These are phyloP conservation scores for Trachelus troglodyta DNA, from an alignment of 2,888 invertebrate species.

Conservation along the genomic window DNA sequence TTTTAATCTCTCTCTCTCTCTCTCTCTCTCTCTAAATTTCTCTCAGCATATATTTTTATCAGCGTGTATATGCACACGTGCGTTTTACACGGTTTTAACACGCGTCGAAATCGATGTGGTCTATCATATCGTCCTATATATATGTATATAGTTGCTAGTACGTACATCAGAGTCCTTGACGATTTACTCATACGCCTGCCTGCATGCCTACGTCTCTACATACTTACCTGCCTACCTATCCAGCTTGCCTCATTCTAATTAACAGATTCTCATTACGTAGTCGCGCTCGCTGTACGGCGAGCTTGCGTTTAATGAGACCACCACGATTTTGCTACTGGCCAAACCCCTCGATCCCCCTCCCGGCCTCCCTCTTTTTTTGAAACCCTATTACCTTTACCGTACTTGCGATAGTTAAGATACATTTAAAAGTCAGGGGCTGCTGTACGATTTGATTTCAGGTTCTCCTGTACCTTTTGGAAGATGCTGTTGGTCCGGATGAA, in stretches of 20 bases:
- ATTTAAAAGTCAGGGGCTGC: too few relatives aligned
- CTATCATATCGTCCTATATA: background rate
- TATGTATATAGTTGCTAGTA: background rate
- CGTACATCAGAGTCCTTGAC: background rate
- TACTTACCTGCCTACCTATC: background rate
- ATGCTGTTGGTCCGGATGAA: too few relatives aligned
- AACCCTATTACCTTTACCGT: background rate
- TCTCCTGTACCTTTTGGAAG: too few relatives aligned
- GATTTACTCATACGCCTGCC: background rate
- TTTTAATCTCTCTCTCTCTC: conserved; percentile 21
- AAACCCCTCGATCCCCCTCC: conserved; percentile 16
- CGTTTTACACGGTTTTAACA: background rate
- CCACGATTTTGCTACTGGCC: conserved; percentile 29
- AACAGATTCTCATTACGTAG: conserved; percentile 63
- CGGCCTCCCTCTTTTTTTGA: background rate
- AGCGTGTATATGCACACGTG: conserved; percentile 5
- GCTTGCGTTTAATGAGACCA: conserved; percentile 61
- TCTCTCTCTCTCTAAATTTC: conserved; percentile 9
- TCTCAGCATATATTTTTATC: conserved; percentile 2
- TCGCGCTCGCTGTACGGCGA: conserved; percentile 41
- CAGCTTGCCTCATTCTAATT: conserved; percentile 53
- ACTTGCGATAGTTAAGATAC: too few relatives aligned
- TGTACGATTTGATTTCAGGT: too few relatives aligned
- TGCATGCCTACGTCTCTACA: background rate
- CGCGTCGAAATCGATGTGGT: background rate